phyloP scores from a whole-genome alignment of 2,113 vertebrate genomes.

The Dunckerocampus dactyliophorus region DNA sequence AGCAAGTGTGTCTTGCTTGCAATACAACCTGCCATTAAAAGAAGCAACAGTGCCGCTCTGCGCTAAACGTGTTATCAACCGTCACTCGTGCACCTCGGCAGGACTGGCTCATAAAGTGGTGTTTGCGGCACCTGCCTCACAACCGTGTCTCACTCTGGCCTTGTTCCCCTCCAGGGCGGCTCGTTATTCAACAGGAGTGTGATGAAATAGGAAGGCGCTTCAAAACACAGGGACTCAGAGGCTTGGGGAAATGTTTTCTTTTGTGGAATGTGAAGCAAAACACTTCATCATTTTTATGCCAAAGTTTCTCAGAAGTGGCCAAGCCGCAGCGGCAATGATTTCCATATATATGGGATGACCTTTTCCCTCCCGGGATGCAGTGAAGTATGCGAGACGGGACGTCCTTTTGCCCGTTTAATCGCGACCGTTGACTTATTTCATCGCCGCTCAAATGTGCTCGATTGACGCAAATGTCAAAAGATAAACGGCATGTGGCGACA shows the following conservation, averaged over 20 bases:
- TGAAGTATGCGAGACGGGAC: slow-evolving; percentile 8
- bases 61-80: not conserved
- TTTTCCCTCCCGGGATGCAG: slow-evolving; percentile 38
- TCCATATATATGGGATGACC: slow-evolving; percentile 68
- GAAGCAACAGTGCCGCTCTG: too few relatives aligned
- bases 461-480: slow-evolving; percentile 34
- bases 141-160: slow-evolving; percentile 30
- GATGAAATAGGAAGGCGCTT: not conserved
- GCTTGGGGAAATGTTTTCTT: slow-evolving; percentile 13
- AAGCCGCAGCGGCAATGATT: slow-evolving; percentile 40
- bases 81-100: not conserved
- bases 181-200: too few relatives aligned
- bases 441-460: slow-evolving; percentile 17
- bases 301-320: slow-evolving; percentile 30
- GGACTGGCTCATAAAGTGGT: slow-evolving; percentile 1
- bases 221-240: slow-evolving; percentile 9
- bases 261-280: not conserved
- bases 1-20: not conserved
- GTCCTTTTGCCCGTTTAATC: slow-evolving; percentile 39
- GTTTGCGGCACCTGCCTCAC: slow-evolving; percentile 8
- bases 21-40: too few relatives aligned
- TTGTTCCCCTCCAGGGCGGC: slow-evolving; percentile 12
- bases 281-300: slow-evolving; percentile 3
- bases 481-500: slow-evolving; percentile 46
- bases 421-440: slow-evolving; percentile 27